These are phyloP conservation scores for Brenthis hecate DNA, from an alignment of 2,888 invertebrate genomes.

Conservation along the genomic window DNA sequence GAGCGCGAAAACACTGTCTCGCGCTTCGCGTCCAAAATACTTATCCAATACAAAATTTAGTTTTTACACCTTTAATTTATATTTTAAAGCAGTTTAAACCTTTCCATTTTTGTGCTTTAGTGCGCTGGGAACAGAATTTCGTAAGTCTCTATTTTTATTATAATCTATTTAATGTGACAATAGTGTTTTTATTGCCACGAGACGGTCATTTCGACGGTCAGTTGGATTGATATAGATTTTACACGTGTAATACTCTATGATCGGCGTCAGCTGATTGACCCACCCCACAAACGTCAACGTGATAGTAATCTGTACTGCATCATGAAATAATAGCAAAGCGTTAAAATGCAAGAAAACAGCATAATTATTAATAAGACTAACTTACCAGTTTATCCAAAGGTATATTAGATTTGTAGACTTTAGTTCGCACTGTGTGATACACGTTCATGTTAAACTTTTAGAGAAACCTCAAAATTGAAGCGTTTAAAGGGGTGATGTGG, in stretches of 20 bases:
- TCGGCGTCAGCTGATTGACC: slow-evolving; percentile 65
- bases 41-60: slow-evolving; percentile 54
- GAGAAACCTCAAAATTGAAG: slow-evolving; percentile 46
- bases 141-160: slow-evolving; percentile 64
- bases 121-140: slow-evolving; percentile 67
- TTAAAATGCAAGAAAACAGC: neutral
- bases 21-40: slow-evolving; percentile 69
- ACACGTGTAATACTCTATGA: slow-evolving; percentile 40
- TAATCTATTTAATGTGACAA: slow-evolving; percentile 57
- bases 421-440: slow-evolving; percentile 61
- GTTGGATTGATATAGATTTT: slow-evolving; percentile 6
- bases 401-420: slow-evolving; percentile 54
- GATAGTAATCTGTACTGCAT: slow-evolving; percentile 12
- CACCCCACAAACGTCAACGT: slow-evolving; percentile 55
- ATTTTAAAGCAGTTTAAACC: slow-evolving; percentile 13
- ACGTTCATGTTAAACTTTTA: slow-evolving; percentile 58
- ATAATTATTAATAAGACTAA: slow-evolving; percentile 28
- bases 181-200: slow-evolving; percentile 26
- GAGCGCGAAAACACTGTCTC: slow-evolving; percentile 74
- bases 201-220: neutral
- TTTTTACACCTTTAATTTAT: slow-evolving; percentile 27
- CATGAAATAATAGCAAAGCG: neutral
- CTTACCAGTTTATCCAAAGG: slow-evolving; percentile 65
- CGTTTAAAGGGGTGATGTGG: slow-evolving; percentile 6
- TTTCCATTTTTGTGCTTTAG: slow-evolving; percentile 57